Percentiles rank a stretch among this genome's conserved stretches.
These are phyloP conservation scores for Brachypterus glaber DNA, from an alignment of 2,888 invertebrate species.

Conservation along the genomic window DNA sequence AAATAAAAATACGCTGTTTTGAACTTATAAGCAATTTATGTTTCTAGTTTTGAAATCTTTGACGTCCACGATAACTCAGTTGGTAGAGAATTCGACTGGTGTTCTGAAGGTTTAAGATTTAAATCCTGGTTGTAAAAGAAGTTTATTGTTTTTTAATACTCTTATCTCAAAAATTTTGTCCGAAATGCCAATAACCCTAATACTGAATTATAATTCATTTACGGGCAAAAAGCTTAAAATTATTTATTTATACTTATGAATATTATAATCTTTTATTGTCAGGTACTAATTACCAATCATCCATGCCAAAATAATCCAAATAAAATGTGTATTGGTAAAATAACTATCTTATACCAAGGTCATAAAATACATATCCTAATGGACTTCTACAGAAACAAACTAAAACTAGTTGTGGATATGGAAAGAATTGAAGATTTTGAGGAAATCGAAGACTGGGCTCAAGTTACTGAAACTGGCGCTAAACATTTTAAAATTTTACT, in stretches of 20 bases:
- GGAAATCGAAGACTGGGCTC: conserved; percentile 52
- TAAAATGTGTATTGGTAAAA: conserved; percentile 55
- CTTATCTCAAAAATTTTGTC: no score
- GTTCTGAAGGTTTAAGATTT: no score
- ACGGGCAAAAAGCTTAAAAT: no score
- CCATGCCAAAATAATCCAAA: conserved; percentile 51
- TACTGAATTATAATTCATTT: no score
- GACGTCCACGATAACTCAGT: no score
- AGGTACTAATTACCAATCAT: conserved; percentile 63
- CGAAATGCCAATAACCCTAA: no score
- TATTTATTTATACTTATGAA: no score
- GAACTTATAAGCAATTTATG: no score
- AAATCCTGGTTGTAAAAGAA: no score
- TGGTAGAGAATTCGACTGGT: background rate
- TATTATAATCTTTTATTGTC: conserved; percentile 17
- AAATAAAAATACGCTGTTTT: no score
- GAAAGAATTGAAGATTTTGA: conserved; percentile 30
- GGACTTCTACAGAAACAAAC: conserved; percentile 26
- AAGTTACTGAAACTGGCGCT: conserved; percentile 47
- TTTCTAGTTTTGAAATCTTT: no score
- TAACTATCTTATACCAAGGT: conserved; percentile 57
- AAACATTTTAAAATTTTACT: conserved; percentile 56
- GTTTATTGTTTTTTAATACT: no score
- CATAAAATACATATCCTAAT: conserved; percentile 43
- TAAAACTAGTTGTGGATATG: conserved; percentile 44